Base-by-base conservation (phyloP, 2,113 vertebrate genomes). In the Candoia aspera region DNA sequence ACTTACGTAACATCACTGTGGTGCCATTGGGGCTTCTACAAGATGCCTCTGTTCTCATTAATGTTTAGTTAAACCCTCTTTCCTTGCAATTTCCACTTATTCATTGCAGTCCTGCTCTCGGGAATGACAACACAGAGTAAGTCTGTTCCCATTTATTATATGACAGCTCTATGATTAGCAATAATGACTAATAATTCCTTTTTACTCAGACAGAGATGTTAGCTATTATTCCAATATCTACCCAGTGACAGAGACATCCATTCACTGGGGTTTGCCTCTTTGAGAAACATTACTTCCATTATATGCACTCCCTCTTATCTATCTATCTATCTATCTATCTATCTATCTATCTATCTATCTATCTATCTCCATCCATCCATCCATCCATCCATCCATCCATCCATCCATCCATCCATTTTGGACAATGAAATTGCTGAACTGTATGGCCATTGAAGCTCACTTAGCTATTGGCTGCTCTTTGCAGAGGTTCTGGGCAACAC, bases 391-490 rank as follows among this genome's bases (percentile, higher is more conserved):
- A n/a, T n/a, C n/a, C n/a, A n/a, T n/a, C n/a, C n/a, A n/a, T n/a
- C n/a, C n/a, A n/a, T n/a, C n/a, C n/a, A n/a, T n/a, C n/a, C n/a
- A n/a, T n/a, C 88, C 86, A 60, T 58, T 89, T 91, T 19, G 88
- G 83, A 93, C 90, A 91, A 2, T 1, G 1, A 46, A 6, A 90
- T 58, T 57, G 92, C 89, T 60, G 29, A 95, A 94, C 15, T 10
- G 0, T 42, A 91, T 8, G 24, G 13, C 73, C 90, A 26, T 42
- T 93, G 42, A 84, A 87, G 49, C 10, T 54, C 91, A 91, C 92
- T 95, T 92, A 90, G 37, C 2, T 91, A 91, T 84, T 93, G 92
- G 88, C 23, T 93, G 15, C 13, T 9, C 90, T 91, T 96, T 94
- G 26, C 9, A 90, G 58, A 92, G 6, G 3, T 68, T 68, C 13